A percentile compares a stretch with the other conserved stretches of the same genome.
phyloP scores from a whole-genome alignment of 2,888 invertebrate genomes.

The Uloborus plumipes region DNA sequence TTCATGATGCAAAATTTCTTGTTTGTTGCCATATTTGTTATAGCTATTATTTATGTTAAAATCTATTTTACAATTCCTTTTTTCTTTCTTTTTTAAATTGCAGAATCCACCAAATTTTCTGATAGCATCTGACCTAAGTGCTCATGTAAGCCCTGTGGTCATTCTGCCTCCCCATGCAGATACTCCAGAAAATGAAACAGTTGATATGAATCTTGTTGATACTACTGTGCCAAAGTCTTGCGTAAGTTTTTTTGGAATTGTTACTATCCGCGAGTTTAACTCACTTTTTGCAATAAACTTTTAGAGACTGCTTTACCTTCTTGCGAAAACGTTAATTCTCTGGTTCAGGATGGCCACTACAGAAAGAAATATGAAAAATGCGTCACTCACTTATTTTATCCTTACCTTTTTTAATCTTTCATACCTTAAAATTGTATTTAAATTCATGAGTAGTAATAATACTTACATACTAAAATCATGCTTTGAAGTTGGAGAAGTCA shows the following conservation, averaged over 20 bases:
- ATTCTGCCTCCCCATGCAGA: conserved; percentile 79
- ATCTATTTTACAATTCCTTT: conserved; percentile 20
- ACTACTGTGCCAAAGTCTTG: conserved; percentile 66
- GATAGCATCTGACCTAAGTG: conserved; percentile 89
- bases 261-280: background rate
- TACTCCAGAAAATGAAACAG: conserved; percentile 72
- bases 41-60: background rate
- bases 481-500: too few species aligned
- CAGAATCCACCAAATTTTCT: conserved; percentile 94
- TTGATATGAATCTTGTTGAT: conserved; percentile 75
- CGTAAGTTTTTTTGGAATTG: conserved; percentile 25
- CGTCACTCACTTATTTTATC: too few species aligned
- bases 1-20: too few species aligned
- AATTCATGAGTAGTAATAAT: too few species aligned
- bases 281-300: background rate
- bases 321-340: too few species aligned
- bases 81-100: conserved; percentile 66
- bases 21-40: too few species aligned
- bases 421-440: too few species aligned
- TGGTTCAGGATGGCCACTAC: too few species aligned
- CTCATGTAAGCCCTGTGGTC: conserved; percentile 94
- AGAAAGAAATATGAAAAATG: too few species aligned
- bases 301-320: background rate
- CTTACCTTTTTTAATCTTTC: too few species aligned
- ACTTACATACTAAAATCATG: too few species aligned